Evolutionary conservation across 2,888 invertebrate species (phyloP), one percentile per base, ranked within the genome.

Genomic region (Lissonota sp.): DNA sequence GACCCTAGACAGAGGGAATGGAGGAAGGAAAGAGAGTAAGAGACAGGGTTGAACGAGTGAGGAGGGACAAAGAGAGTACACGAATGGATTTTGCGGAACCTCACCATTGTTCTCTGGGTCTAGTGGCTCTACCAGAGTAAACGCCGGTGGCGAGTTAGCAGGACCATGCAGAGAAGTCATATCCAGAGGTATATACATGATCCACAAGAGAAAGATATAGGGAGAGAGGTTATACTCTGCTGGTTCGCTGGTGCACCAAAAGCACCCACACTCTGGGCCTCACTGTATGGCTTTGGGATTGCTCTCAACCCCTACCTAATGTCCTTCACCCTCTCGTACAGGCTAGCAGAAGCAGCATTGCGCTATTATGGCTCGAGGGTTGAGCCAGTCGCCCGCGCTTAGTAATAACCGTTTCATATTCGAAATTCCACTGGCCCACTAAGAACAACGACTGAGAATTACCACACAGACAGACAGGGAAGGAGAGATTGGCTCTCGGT

Each of bases 361-460:
- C 49, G 66, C 76, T 76, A n/a, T n/a, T 57, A 53, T 12, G 40
- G 60, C 62, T 82, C 46, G 62, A 75, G 71, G 62, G 42, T 26
- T 44, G 44, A 44, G 44, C 7, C 7, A 79, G 57, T 49, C 51
- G 12, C 49, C 12, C 51, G n/a, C 71, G n/a, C 71, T 57, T 26
- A 26, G 67, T 71, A 75, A 75, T 82, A 79, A 81, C 78, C 76
- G 69, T 79, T 79, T 83, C 76, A 79, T 81, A 76, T 81, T 83
- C 73, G 79, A 79, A 66, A 83, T 83, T 81, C 81, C 79, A 70
- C 80, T 55, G 51, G 53, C 66, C 67, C 62, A 74, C 49, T 72
- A 73, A 74, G 53, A 66, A 74, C 67, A 79, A 76, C 58, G 67
- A 69, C 79, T 77, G 62, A 81, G 58, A 70, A 76, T 76, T 72